Base-by-base conservation (phyloP, 2,113 vertebrate genomes). In the Vireo altiloquus region DNA sequence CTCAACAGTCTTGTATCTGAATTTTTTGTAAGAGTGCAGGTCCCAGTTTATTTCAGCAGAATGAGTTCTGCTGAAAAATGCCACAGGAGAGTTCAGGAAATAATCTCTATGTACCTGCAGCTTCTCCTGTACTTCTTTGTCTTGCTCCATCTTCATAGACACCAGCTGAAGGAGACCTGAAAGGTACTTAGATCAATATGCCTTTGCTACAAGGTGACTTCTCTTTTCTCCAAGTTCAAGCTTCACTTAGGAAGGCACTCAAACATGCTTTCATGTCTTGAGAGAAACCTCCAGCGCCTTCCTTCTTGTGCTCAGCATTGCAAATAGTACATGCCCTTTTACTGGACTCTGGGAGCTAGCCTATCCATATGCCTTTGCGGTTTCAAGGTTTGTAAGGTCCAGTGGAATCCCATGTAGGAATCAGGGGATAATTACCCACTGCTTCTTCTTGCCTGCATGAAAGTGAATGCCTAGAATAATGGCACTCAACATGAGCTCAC, bases 111-210 rank as follows among this genome's bases (percentile, higher is more conserved):
- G 12, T 11, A 64, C 13, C 8, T 57, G 18, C 30, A 84, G 3
- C 6, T 81, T 14, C 33, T 54, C 2, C 3, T 10, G 10, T n/a
- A 10, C 22, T 22, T 88, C 23, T 56, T 64, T 63, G n/a, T 27
- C 31, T 84, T 87, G 30, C 2, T 59, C 10, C 10, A 50, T 18
- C 20, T 31, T 54, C 20, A 28, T 2, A 35, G 18, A 69, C 6
- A 7, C 2, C 2, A 3, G 4, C 0, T 68, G 28, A 91, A 66
- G 14, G 21, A 42, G 24, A 49, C 1, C 7, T 71, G 56, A 22
- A 65, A 74, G 8, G 13, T 54, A 19, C 13, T 66, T 20, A n/a
- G 6, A 23, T 35, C 13, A 56, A 9, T 18, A 13, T 13, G 18
- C 12, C 10, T 47, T 56, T 77, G 24, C 25, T 13, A 14, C 10